Conservation (phyloP, 1,140 invertebrate genomes). For the Ceratosolen solmsi region DNA sequence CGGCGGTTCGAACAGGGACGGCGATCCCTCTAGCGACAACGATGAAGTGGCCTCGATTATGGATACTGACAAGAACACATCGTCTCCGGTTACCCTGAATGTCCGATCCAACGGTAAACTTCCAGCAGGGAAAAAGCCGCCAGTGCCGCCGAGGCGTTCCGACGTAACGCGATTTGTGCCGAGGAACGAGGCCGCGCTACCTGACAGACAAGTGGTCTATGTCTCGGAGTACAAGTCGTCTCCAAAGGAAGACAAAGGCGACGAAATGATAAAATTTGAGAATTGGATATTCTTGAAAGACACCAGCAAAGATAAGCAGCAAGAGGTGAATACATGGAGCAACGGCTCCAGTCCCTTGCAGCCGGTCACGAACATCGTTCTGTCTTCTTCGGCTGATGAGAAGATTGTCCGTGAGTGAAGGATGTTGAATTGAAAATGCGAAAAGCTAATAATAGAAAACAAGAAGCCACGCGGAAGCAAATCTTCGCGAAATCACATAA, state of each 20-base stretch:
- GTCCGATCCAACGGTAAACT: conserved; percentile 68
- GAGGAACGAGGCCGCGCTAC: conserved; percentile 38
- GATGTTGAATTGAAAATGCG: too few relatives aligned
- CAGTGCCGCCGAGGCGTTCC: conserved; percentile 67
- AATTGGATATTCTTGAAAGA: conserved; percentile 63
- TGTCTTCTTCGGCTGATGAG: conserved; percentile 60
- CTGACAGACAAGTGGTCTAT: conserved; percentile 68
- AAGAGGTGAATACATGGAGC: conserved; percentile 61
- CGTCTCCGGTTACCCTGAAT: conserved; percentile 45
- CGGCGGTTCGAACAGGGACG: background rate
- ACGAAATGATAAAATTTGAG: conserved; percentile 58
- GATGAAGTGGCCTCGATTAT: conserved; percentile 56
- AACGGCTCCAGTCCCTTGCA: conserved; percentile 61
- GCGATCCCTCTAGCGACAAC: conserved; percentile 50
- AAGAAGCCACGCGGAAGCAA: too few relatives aligned
- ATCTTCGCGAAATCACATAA: too few relatives aligned
- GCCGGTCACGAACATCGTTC: conserved; percentile 64
- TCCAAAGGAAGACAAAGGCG: conserved; percentile 47
- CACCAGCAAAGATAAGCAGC: conserved; percentile 56
- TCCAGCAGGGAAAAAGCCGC: conserved; percentile 65
- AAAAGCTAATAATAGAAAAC: too few relatives aligned
- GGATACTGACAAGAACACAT: conserved; percentile 48
- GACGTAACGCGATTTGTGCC: conserved; percentile 59
- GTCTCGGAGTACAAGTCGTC: conserved; percentile 67
- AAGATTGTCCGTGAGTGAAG: conserved; percentile 54